Base-by-base conservation (phyloP, 2,113 vertebrate species). In the Lasiurus borealis region DNA sequence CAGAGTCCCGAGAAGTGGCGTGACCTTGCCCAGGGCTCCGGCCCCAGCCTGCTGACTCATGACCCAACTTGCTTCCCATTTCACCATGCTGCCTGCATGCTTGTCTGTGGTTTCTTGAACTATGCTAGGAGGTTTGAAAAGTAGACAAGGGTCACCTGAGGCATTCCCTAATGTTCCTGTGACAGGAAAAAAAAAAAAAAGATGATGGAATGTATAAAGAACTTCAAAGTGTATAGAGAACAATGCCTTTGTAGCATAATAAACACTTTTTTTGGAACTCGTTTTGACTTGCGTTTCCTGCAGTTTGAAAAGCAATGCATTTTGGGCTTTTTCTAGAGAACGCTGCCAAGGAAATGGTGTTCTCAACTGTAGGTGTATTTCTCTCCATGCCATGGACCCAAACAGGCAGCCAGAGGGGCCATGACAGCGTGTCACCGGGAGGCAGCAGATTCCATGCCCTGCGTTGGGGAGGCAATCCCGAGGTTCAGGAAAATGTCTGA, bases 231-330 rank as follows among this genome's bases (percentile, higher is more conserved):
- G 69, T 94, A 46, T 36, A 94, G 44, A 89, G 76, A 75, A 83
- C 44, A 40, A 66, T 59, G 66, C 44, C 18, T 88, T 83, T 86
- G 94, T 91, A 75, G 80, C 80, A 62, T 94, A 95, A 95, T 97
- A 96, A 94, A 96, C 81, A 18, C n/a, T 95, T 95, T 97, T 62
- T 86, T 81, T 12, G 5, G 81, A 93, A 73, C 83, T 93, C 78
- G 75, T 78, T 91, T 93, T 27, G 16, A 88, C 57, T 52, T 46
- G 85, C 81, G 69, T 94, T 91, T 89, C 93, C 92, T 93, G 57
- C 84, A 36, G 96, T 91, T 36, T 93, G 81, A 93, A 85, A 78
- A 78, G 84, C 90, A 73, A 77, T 54, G 23, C 64, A 27, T 73
- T 73, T 50, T 64, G 77, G 4, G 3, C 40, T 93, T 96, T 85